Conservation (phyloP, 2,797 vertebrate genomes). For the Pantherophis alleghaniensis region DNA sequence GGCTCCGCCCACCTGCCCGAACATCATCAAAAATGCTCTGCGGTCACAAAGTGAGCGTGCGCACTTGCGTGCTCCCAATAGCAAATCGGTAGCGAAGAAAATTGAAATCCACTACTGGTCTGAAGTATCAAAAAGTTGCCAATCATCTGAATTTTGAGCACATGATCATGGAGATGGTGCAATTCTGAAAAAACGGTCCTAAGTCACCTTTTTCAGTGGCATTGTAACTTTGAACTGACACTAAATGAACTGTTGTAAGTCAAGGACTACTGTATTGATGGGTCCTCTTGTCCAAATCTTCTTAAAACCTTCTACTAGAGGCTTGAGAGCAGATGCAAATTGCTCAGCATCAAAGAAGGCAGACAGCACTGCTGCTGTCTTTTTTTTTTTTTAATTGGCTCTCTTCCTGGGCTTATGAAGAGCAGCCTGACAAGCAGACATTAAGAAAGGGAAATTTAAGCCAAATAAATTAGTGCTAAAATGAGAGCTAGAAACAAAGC, state of each 20-base stretch:
- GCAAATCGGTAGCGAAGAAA: too few relatives aligned
- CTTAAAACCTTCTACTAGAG: not conserved
- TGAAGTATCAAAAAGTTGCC: not conserved
- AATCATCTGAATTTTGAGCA: not conserved
- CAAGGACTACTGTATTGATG: not conserved
- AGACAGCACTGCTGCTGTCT: not conserved
- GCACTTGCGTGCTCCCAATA: too few relatives aligned
- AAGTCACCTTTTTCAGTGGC: not conserved
- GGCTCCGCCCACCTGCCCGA: too few relatives aligned
- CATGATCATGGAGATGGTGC: not conserved
- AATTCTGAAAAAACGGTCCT: not conserved
- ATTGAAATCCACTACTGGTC: not conserved
- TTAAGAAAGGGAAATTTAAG: not conserved
- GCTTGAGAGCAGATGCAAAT: not conserved
- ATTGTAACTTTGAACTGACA: not conserved
- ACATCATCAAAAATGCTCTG: too few relatives aligned
- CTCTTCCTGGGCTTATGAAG: not conserved
- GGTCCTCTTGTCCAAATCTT: not conserved
- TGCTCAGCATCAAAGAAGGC: not conserved
- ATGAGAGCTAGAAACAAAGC: not conserved
- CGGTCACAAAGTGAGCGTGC: too few relatives aligned
- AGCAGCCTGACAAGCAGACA: not conserved
- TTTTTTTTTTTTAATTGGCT: not conserved
- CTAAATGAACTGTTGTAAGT: too few relatives aligned
- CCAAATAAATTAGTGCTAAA: not conserved